Percentiles rank a stretch among this genome's conserved stretches.
Evolutionary conservation across 2,888 invertebrate species (phyloP).

Genomic region (Pseudococcus viburni): DNA sequence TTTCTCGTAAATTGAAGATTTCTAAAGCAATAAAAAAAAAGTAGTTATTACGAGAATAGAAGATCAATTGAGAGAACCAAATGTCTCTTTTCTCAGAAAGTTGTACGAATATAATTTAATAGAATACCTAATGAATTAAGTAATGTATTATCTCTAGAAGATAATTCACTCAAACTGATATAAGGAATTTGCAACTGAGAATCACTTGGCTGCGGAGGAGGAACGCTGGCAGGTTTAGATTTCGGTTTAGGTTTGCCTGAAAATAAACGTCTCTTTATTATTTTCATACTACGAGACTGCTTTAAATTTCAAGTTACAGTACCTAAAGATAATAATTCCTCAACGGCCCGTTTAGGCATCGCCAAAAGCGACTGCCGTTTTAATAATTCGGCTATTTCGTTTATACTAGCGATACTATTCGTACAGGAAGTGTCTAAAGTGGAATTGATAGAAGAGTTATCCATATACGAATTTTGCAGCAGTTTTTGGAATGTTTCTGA

Average conservation of each 20-base stretch:
- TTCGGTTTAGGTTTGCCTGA: constrained; percentile 1
- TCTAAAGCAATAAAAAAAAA: background rate
- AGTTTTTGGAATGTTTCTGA: background rate
- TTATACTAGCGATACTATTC: constrained; percentile 60
- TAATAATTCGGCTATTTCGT: constrained; percentile 59
- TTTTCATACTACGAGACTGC: background rate
- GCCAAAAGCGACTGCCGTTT: constrained; percentile 59
- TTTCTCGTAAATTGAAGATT: background rate
- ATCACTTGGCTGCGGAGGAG: background rate
- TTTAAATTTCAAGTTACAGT: background rate
- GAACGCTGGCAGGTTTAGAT: background rate
- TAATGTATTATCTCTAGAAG: background rate
- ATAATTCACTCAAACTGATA: background rate
- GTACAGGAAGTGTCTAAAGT: constrained; percentile 42
- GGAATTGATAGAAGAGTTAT: background rate
- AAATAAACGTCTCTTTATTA: background rate
- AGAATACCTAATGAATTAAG: background rate
- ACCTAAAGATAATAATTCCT: constrained; percentile 61
- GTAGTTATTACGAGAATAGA: background rate
- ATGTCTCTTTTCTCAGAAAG: no score
- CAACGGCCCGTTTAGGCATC: constrained; percentile 57
- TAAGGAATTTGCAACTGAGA: background rate
- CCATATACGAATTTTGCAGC: background rate
- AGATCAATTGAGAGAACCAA: no score
- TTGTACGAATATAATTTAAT: background rate